Evolutionary conservation across 2,113 vertebrate genomes (phyloP), one percentile per base, ranked within the genome.

Genomic region (Salvelinus alpinus): DNA sequence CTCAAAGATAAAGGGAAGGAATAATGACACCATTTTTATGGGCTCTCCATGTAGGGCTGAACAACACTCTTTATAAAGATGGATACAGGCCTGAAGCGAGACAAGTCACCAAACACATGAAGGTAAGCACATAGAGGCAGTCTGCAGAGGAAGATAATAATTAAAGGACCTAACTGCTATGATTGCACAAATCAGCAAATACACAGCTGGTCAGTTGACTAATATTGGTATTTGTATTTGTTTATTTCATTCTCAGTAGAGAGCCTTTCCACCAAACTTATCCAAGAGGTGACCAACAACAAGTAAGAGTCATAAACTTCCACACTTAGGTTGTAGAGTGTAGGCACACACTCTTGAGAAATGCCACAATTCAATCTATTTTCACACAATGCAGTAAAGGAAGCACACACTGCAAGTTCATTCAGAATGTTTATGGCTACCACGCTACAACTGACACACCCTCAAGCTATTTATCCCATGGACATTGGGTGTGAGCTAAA

Each of bases 11-110:
- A 78, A 84, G 60, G 12, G 68, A 90, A 71, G 78, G 82, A 80
- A 78, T 44, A 78, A 78, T 78, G 68, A 11, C 18, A 22, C 12
- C 34, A 18, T 54, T 54, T 54, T 5, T 67, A 44, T 67, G 47
- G 24, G 38, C 54, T 64, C 14, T 68, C 80, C 81, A 59, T 82
- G 74, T 80, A 65, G 67, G 84, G 84, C 47, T 70, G 44, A 64
- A 16, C 70, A 54, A 47, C 67, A 78, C 48, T 78, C 74, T 85
- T 85, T 91, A 91, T 84, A 88, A 90, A 80, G 73, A 78, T 80
- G 54, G 64, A 34, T 67, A 64, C 73, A 59, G 67, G 47, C 64
- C 34, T 65, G 59, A 68, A 38, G 1, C 12, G 71, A 38, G 34
- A 78, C 73, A 79, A 31, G 64, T 18, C 81, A 66, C 80, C 78